Percentiles rank a stretch among this genome's conserved stretches.
Evolutionary conservation across 1,140 invertebrate genomes (phyloP).

Genomic region (Babylonia areolata): DNA sequence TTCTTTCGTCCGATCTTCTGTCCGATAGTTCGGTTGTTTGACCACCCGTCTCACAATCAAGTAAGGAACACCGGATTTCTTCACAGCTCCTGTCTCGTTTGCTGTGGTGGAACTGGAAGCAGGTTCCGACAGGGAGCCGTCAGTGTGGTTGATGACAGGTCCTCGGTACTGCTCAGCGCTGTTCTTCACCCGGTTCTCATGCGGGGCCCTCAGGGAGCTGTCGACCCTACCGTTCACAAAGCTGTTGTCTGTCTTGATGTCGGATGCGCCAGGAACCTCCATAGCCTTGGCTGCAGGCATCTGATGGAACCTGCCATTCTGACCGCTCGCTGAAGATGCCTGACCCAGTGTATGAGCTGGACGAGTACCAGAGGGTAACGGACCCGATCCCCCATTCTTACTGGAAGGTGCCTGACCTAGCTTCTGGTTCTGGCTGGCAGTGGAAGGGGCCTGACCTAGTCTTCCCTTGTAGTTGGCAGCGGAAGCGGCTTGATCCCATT

Average conservation of each 20-base stretch:
- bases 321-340: neutral
- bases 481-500: neutral
- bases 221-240: neutral
- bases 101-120: neutral
- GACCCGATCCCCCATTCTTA: neutral
- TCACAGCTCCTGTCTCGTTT: neutral
- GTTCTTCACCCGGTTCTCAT: constrained; percentile 1
- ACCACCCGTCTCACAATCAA: neutral
- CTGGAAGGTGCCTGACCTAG: neutral
- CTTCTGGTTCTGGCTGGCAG: neutral
- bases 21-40: neutral
- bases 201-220: neutral
- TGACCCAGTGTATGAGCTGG: neutral
- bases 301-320: neutral
- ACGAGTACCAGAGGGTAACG: neutral
- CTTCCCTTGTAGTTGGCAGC: neutral
- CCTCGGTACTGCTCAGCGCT: neutral
- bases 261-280: neutral
- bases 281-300: neutral
- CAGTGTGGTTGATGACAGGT: neutral
- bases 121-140: neutral
- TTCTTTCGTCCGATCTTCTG: neutral
- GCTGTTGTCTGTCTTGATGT: neutral
- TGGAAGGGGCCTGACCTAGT: neutral
- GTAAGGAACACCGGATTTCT: neutral